Evolutionary conservation across 2,888 invertebrate genomes (phyloP).

Genomic region (Opisthograptis luteolata): DNA sequence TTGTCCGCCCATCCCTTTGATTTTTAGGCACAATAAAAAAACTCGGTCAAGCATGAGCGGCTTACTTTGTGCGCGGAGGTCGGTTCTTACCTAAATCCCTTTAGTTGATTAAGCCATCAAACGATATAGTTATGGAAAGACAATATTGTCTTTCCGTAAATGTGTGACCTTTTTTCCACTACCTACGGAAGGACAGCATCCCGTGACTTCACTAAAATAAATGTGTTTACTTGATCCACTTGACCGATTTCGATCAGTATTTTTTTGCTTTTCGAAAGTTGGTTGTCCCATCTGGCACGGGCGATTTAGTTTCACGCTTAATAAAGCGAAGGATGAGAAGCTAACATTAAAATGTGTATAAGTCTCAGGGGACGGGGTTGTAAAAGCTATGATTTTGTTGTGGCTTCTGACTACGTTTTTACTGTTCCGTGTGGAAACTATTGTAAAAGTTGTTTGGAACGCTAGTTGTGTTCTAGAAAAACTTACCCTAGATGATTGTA

Average conservation of each 20-base stretch:
- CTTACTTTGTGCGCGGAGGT: conserved; percentile 31
- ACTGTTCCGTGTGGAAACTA: conserved; percentile 30
- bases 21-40: conserved; percentile 37
- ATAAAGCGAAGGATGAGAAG: conserved; percentile 38
- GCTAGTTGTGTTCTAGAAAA: conserved; percentile 32
- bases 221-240: conserved; percentile 40
- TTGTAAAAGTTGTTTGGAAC: conserved; percentile 33
- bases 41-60: conserved; percentile 38
- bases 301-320: conserved; percentile 40
- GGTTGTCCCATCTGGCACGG: conserved; percentile 38
- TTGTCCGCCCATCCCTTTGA: conserved; percentile 34
- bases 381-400: conserved; percentile 37
- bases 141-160: conserved; percentile 41
- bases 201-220: conserved; percentile 41
- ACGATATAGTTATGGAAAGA: conserved; percentile 41
- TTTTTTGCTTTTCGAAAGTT: conserved; percentile 35
- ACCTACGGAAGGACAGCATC: conserved; percentile 38
- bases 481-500: conserved; percentile 38
- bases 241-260: conserved; percentile 37
- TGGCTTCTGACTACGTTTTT: conserved; percentile 31
- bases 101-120: conserved; percentile 41
- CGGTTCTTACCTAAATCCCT: conserved; percentile 37
- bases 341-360: conserved; percentile 36
- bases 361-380: conserved; percentile 27
- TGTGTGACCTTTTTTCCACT: conserved; percentile 41